These are phyloP conservation scores for Drosophila lacertosa DNA, from an alignment of 1,140 invertebrate genomes.

Conservation along the genomic window DNA sequence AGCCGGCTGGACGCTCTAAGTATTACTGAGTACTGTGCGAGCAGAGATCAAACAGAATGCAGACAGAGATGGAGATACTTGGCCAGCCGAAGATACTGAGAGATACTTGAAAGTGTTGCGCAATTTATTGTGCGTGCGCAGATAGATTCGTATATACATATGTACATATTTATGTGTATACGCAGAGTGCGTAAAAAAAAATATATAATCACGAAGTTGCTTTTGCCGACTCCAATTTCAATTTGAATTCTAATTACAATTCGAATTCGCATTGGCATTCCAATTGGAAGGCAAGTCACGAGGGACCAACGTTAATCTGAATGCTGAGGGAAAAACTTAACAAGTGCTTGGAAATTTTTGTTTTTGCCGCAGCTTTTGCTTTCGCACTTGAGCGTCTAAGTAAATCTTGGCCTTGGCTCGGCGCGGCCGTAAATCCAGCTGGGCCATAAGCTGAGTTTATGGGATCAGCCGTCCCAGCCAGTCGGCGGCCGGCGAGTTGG, in stretches of 20 bases:
- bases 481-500: too few relatives aligned
- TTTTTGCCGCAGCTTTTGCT: too few relatives aligned
- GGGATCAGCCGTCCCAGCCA: too few relatives aligned
- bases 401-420: constrained; percentile 21
- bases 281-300: constrained; percentile 20
- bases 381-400: constrained; percentile 1
- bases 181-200: constrained; percentile 19
- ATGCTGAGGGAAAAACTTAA: background rate
- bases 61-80: background rate
- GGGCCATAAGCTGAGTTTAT: constrained; percentile 5
- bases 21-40: constrained; percentile 24
- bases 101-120: constrained; percentile 33
- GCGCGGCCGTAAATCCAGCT: constrained; percentile 15
- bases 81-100: constrained; percentile 1
- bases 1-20: constrained; percentile 41
- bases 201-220: constrained; percentile 15
- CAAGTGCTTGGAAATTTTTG: constrained; percentile 14
- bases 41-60: constrained; percentile 7
- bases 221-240: constrained; percentile 17
- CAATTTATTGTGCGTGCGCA: constrained; percentile 40
- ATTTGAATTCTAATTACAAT: constrained; percentile 25
- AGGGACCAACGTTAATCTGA: constrained; percentile 5
- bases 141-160: constrained; percentile 1
- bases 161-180: constrained; percentile 12
- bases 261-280: constrained; percentile 18